phyloP scores from a whole-genome alignment of 2,888 invertebrate genomes.

The Pheosia gnoma region DNA sequence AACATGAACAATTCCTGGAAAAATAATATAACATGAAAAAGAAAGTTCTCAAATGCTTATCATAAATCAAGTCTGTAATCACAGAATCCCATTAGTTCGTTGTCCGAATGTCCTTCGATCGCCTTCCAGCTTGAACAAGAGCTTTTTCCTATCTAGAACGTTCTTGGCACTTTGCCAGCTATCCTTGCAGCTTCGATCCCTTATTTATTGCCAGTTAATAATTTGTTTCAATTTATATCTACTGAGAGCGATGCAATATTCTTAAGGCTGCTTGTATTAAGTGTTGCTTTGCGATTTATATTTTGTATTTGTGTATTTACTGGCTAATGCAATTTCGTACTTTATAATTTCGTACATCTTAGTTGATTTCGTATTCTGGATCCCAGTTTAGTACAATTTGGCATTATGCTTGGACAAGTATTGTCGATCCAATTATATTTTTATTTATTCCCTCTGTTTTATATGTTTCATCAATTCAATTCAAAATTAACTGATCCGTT shows the following conservation, averaged over 20 bases:
- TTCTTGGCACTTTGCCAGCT: conserved; percentile 71
- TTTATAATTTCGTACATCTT: conserved; percentile 2
- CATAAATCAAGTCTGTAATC: conserved; percentile 53
- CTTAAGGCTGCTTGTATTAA: conserved; percentile 22
- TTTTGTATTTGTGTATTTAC: conserved; percentile 13
- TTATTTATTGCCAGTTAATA: conserved; percentile 78
- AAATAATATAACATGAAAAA: conserved; percentile 12
- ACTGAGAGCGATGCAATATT: conserved; percentile 35
- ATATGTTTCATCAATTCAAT: no score
- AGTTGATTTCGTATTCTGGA: background rate
- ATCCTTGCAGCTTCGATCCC: conserved; percentile 57
- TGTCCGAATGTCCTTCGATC: conserved; percentile 56
- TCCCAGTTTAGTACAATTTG: no score
- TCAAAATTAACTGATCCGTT: no score
- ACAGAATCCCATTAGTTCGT: conserved; percentile 59
- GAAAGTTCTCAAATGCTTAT: conserved; percentile 33
- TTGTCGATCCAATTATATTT: background rate
- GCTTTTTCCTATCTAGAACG: conserved; percentile 70
- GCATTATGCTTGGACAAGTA: no score
- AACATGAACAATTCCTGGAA: conserved; percentile 14
- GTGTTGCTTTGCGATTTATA: conserved; percentile 19
- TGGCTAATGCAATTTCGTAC: conserved; percentile 1
- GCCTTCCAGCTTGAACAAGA: conserved; percentile 48
- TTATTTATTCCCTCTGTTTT: background rate
- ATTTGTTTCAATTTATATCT: conserved; percentile 72